Conservation (phyloP, 2,888 invertebrate species). For the Leptarthrus brevirostris region DNA sequence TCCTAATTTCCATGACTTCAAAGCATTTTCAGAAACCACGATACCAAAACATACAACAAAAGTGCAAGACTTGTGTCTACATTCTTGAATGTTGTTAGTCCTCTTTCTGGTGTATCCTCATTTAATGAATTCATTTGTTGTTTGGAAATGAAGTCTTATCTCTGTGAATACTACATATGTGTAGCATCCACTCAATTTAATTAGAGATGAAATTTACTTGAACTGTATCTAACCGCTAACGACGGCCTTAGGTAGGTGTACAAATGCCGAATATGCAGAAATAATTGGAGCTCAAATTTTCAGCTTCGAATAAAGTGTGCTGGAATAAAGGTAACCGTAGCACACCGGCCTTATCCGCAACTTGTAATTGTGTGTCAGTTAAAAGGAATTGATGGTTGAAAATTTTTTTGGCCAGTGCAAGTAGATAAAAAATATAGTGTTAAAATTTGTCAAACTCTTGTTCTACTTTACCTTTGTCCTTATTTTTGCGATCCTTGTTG, state of each 20-base stretch:
- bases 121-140: constrained; percentile 36
- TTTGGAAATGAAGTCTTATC: background rate
- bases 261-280: constrained; percentile 22
- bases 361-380: no score
- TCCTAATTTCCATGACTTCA: background rate
- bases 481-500: constrained; percentile 67
- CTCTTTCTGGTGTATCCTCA: background rate
- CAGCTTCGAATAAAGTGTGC: background rate
- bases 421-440: no score
- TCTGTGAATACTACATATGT: background rate
- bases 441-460: no score
- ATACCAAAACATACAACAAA: no score
- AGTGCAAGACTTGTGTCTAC: background rate
- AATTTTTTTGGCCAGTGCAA: no score
- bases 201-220: constrained; percentile 28
- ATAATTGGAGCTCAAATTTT: constrained; percentile 28
- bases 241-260: constrained; percentile 1
- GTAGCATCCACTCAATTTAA: constrained; percentile 21
- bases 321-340: background rate
- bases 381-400: no score
- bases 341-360: background rate
- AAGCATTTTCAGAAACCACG: no score
- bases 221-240: constrained; percentile 25
- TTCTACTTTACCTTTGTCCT: constrained; percentile 72
- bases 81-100: background rate